Base-by-base conservation (phyloP, 2,113 vertebrate genomes). In the Anguilla rostrata region DNA sequence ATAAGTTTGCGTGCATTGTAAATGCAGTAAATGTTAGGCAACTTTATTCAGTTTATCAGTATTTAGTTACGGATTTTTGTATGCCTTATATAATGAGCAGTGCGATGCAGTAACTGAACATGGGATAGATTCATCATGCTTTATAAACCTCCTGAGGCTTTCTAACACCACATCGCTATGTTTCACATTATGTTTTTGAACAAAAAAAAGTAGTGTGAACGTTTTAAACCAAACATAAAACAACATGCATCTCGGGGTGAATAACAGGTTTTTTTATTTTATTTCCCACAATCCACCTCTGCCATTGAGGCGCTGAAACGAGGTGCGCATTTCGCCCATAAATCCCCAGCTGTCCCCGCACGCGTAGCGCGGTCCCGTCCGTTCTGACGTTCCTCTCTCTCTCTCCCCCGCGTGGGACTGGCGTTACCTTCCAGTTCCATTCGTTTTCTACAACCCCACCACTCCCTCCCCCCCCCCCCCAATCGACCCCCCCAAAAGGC, bases 401-500 rank as follows among this genome's bases (percentile, higher is more conserved):
- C 60, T 66, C 40, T 63, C 49, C 40, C 40, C 57, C 57, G 5
- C 81, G 29, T 53, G 9, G 41, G 75, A 43, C 84, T 78, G 40
- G 63, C 34, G 66, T 46, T 49, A 34, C 41, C 75, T 84, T 84
- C 75, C 40, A 84, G 40, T n/a, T 84, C 75, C 26, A 84, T 78
- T 71, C 22, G 29, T 56, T 83, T 26, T 60, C 43, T 40, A 14
- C 83, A 53, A 53, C 60, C 26, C 39, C 26, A 26, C 79, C 78
- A 18, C 20, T 71, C 8, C 49, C 9, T 18, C 81, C 60, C 78
- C 22, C 87, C 9, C 26, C 83, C 60, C 78, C 16, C 88, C n/a
- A n/a, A 34, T 34, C 34, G 34, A 34, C 34, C 34, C 9, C 60
- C 78, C 22, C 88, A 91, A 87, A 88, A 75, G 71, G 91, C 87